phyloP scores from a whole-genome alignment of 2,888 invertebrate species.

The Tenthredo scrophulariae region DNA sequence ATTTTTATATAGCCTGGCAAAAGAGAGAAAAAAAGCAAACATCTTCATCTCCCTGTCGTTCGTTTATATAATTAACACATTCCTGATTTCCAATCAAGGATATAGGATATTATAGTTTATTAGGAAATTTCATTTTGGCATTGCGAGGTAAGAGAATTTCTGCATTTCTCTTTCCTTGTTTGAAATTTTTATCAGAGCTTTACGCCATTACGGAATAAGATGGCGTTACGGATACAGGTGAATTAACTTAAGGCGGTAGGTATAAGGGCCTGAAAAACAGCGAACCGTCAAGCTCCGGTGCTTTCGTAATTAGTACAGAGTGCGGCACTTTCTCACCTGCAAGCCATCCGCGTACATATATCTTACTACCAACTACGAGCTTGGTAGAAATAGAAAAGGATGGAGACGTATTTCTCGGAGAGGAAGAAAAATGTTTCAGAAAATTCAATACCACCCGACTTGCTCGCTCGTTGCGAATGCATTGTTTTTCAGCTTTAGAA shows the following conservation, averaged over 20 bases:
- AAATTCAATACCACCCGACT: slow-evolving; percentile 44
- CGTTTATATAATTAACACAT: neutral
- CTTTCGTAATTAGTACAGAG: slow-evolving; percentile 48
- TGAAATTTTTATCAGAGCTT: slow-evolving; percentile 30
- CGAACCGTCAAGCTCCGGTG: slow-evolving; percentile 44
- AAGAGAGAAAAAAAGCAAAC: neutral
- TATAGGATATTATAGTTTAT: neutral
- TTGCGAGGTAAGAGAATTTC: neutral
- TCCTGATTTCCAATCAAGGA: neutral
- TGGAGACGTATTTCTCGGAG: neutral
- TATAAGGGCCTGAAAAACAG: slow-evolving; percentile 45
- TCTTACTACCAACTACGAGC: slow-evolving; percentile 39
- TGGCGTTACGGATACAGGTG: slow-evolving; percentile 49
- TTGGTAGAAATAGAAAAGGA: slow-evolving; percentile 24
- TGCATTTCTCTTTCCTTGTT: neutral
- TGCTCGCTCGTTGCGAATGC: slow-evolving; percentile 32
- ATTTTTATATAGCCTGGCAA: neutral
- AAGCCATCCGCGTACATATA: slow-evolving; percentile 46
- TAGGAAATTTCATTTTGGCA: neutral
- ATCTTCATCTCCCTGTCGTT: neutral
- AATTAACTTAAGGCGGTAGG: slow-evolving; percentile 33
- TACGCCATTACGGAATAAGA: slow-evolving; percentile 25
- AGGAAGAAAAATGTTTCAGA: slow-evolving; percentile 47
- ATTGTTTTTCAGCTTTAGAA: slow-evolving; percentile 41
- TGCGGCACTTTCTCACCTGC: slow-evolving; percentile 51